Base-by-base conservation (phyloP, 2,797 vertebrate species). In the Corythornis leucogaster region DNA sequence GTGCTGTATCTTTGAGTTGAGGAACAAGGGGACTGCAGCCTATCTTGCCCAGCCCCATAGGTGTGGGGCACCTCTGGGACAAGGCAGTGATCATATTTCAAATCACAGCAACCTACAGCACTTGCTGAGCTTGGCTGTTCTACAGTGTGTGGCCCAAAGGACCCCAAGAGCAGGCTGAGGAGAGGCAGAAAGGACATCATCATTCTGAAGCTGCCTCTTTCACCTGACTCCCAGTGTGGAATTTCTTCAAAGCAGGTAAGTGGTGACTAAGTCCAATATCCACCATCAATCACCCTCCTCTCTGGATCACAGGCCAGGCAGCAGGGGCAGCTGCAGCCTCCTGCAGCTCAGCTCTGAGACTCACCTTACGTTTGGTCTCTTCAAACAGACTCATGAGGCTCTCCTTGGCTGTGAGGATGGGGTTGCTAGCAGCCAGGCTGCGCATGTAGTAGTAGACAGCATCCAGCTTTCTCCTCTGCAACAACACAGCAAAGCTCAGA, bases 371-470 rank as follows among this genome's bases (percentile, higher is more conserved):
- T 90, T 99, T 99, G 26, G 98, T 99, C 97, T 99, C 99, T 94
- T 99, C 99, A 94, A 99, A 99, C 66, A 99, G 98, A 74, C 99
- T 99, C 99, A 99, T 99, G 63, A 99, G 98, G 93, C 99, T 99
- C 97, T 99, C 99, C 95, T 99, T 99, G 92, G 99, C 99, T 22
- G 99, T 99, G 89, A 99, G 98, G 95, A 99, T 99, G 80, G 99
- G 99, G 96, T 99, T 99, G 96, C 99, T 99, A 40, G 99, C 99
- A 50, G 99, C 99, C 97, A 99, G 97, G 89, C 99, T 99, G 70
- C 99, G 99, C 99, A 99, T 99, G 94, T 99, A 99, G 92, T 99
- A 99, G 97, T 99, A 99, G 10, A 99, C 99, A 33, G 99, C 99
- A 95, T 99, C 99, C 96, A 99, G 97, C 97, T 99, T 99, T 88